Conservation (phyloP, 2,113 vertebrate genomes). For the Anser brachyrhynchus region DNA sequence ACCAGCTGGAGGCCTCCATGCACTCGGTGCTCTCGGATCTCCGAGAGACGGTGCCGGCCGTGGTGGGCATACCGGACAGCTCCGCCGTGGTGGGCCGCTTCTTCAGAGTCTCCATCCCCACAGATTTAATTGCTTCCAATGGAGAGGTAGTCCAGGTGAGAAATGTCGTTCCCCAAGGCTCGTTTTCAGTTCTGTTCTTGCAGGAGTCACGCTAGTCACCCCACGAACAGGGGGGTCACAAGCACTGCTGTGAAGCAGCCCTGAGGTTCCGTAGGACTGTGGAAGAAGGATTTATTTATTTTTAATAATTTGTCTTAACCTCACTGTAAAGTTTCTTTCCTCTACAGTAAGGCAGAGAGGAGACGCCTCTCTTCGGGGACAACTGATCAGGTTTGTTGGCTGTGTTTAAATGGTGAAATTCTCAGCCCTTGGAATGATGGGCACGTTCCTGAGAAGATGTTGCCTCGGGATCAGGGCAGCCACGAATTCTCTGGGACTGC, state of each 20-base stretch:
- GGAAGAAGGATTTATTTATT: neutral
- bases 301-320: neutral
- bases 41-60: slow-evolving; percentile 74
- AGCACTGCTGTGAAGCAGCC: neutral
- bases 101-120: slow-evolving; percentile 86
- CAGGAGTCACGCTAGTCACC: fast-evolving
- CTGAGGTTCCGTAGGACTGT: neutral
- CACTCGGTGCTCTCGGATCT: slow-evolving; percentile 86
- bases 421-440: neutral
- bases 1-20: slow-evolving; percentile 93
- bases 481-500: neutral
- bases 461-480: neutral
- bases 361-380: neutral
- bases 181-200: fast-evolving
- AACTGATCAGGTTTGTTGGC: neutral
- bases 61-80: slow-evolving; percentile 87
- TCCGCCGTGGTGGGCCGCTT: slow-evolving; percentile 87
- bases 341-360: neutral
- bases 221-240: neutral
- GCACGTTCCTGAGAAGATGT: neutral
- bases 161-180: neutral
- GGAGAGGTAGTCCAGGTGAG: slow-evolving; percentile 88
- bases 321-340: neutral
- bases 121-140: slow-evolving; percentile 76
- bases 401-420: neutral